Evolutionary conservation across 2,113 vertebrate species (phyloP).

Genomic region (Anthoscopus minutus): DNA sequence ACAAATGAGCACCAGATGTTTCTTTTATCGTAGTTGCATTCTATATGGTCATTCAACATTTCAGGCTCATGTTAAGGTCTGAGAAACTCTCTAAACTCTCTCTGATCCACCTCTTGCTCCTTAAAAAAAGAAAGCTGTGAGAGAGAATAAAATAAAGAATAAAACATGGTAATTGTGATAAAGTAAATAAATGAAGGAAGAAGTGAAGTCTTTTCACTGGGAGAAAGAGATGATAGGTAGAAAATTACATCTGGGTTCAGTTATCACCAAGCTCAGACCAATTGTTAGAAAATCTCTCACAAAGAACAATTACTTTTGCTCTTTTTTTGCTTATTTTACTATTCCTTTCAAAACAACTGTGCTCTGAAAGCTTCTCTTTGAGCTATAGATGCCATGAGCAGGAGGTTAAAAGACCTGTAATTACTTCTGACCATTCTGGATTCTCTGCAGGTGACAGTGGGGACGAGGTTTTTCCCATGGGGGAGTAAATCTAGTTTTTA

Average conservation of each 20-base stretch:
- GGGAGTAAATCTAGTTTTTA: neutral
- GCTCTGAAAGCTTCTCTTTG: neutral
- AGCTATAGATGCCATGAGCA: neutral
- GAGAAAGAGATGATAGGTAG: neutral
- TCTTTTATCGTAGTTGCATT: neutral
- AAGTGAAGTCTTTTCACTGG: neutral
- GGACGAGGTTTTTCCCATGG: neutral
- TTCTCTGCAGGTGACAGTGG: neutral
- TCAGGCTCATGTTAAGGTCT: neutral
- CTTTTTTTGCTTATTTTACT: neutral
- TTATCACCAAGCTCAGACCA: neutral
- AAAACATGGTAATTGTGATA: neutral
- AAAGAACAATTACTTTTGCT: neutral
- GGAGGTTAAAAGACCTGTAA: neutral
- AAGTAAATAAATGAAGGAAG: neutral
- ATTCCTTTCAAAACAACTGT: neutral
- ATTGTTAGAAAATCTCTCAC: neutral
- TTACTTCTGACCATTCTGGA: neutral
- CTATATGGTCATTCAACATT: neutral
- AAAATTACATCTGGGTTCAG: neutral
- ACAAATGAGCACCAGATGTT: conserved; percentile 32
- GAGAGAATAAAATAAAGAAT: neutral
- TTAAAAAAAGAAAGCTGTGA: neutral
- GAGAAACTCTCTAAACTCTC: neutral
- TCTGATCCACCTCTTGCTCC: neutral